Evolutionary conservation across 2,797 vertebrate species (phyloP).

Genomic region (Hemitrygon akajei): DNA sequence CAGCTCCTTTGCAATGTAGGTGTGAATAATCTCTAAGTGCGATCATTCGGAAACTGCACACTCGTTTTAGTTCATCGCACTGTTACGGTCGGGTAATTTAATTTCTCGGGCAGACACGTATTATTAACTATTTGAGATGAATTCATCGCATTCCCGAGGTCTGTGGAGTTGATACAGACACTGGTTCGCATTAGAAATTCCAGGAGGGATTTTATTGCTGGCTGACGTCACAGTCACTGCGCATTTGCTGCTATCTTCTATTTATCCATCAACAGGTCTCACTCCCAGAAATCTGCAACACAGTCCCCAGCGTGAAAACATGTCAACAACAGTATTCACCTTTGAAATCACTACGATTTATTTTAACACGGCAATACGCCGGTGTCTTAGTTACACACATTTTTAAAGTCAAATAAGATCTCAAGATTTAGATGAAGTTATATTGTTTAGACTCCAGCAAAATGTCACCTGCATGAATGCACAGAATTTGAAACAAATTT

Average conservation of each 20-base stretch:
- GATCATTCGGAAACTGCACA: neutral
- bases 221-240: neutral
- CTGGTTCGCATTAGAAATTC: neutral
- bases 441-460: neutral
- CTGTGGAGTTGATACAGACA: neutral
- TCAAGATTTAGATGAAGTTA: no score
- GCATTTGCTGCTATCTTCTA: neutral
- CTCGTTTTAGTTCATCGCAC: neutral
- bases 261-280: slow-evolving; percentile 20
- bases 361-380: neutral
- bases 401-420: neutral
- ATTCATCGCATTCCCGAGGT: neutral
- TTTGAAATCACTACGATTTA: neutral
- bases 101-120: neutral
- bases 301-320: neutral
- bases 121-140: neutral
- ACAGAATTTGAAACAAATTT: neutral
- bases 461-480: neutral
- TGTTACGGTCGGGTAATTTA: neutral
- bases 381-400: no score
- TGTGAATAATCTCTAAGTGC: neutral
- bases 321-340: neutral
- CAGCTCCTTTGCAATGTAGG: neutral
- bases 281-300: neutral
- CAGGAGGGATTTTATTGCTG: neutral